Percentiles rank a stretch among this genome's conserved stretches.
These are phyloP conservation scores for Eupithecia inturbata DNA, from an alignment of 2,888 invertebrate genomes.

Conservation along the genomic window DNA sequence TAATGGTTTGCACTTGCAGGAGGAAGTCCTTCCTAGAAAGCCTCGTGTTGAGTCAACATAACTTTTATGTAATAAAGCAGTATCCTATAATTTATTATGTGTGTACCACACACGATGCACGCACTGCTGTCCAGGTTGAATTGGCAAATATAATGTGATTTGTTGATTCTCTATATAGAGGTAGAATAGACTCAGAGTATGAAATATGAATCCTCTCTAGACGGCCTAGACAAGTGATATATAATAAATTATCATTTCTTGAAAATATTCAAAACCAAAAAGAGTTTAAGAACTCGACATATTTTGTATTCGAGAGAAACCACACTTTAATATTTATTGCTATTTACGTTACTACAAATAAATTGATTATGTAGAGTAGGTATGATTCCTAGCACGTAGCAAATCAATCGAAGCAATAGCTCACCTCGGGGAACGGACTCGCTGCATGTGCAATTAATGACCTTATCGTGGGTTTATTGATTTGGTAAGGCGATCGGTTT, in stretches of 20 bases:
- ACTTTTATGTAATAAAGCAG: slow-evolving; percentile 57
- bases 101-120: slow-evolving; percentile 61
- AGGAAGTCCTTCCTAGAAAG: slow-evolving; percentile 65
- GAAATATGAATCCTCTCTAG: neutral
- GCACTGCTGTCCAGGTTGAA: neutral
- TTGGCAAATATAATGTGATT: neutral
- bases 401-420: slow-evolving; percentile 53
- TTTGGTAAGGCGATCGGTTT: slow-evolving; percentile 82
- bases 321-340: neutral
- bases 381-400: slow-evolving; percentile 31
- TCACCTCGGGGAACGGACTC: slow-evolving; percentile 63
- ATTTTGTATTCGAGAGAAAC: neutral
- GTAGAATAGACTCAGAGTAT: neutral
- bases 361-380: slow-evolving; percentile 7
- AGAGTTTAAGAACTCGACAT: neutral
- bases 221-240: neutral
- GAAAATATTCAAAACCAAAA: neutral
- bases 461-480: slow-evolving; percentile 81
- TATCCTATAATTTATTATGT: slow-evolving; percentile 37
- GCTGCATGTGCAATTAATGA: slow-evolving; percentile 80
- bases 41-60: slow-evolving; percentile 64
- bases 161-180: neutral
- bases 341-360: neutral
- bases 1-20: slow-evolving; percentile 65
- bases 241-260: neutral